phyloP scores from a whole-genome alignment of 2,113 vertebrate species.

The Ictidomys tridecemlineatus region DNA sequence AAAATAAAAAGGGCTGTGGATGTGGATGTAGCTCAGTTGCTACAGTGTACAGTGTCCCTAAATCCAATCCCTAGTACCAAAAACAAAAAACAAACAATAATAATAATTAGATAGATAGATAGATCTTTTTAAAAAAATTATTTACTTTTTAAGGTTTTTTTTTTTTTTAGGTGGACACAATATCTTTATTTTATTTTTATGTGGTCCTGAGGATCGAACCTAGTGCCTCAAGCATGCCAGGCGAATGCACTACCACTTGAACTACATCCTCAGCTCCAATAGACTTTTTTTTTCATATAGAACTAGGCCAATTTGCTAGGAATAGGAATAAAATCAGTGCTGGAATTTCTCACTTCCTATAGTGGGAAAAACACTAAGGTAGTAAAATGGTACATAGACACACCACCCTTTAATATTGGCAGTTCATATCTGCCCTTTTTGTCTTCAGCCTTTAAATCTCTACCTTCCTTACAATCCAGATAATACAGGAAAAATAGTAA shows the following conservation, averaged over 20 bases:
- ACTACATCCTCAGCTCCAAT: too few species aligned
- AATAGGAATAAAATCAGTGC: background rate
- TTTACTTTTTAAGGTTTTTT: too few species aligned
- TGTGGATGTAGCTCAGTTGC: background rate
- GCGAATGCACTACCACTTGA: too few species aligned
- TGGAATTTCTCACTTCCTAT: slow-evolving; percentile 3
- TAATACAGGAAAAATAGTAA: background rate
- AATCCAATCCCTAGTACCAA: background rate
- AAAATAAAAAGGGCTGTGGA: background rate
- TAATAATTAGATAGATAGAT: too few species aligned
- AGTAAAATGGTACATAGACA: background rate
- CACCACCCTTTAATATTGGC: background rate
- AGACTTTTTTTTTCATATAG: background rate
- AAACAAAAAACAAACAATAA: background rate
- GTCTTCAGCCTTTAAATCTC: background rate
- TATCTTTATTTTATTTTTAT: too few species aligned
- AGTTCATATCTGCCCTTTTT: background rate
- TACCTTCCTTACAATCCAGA: background rate
- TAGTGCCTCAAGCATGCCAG: too few species aligned
- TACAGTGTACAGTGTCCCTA: background rate
- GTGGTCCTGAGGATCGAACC: too few species aligned
- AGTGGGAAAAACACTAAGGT: too few species aligned
- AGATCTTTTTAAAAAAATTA: too few species aligned
- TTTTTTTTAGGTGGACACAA: too few species aligned
- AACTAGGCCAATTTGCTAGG: background rate